Conservation (phyloP, 2,113 vertebrate species). For the Tamias sibiricus region DNA sequence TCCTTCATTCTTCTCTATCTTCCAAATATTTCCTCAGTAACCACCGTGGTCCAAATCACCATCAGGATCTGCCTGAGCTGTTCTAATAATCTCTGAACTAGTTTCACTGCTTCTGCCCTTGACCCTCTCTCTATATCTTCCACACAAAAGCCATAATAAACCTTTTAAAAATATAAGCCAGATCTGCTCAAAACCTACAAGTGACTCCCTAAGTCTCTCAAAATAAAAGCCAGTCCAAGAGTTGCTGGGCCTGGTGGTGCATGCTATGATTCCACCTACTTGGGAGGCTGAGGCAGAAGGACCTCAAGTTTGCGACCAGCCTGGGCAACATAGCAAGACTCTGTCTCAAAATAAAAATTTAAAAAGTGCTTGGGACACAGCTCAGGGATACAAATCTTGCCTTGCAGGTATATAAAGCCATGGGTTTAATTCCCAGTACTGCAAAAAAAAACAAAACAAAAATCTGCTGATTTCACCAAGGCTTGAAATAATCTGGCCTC, state of each 20-base stretch:
- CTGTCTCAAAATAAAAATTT: too few relatives aligned
- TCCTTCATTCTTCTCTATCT: neutral
- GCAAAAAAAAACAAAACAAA: too few relatives aligned
- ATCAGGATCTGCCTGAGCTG: neutral
- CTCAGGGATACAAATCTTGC: too few relatives aligned
- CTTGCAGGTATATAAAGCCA: too few relatives aligned
- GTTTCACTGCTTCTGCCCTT: neutral
- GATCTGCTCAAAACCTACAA: neutral
- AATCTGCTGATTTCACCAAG: neutral
- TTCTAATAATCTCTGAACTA: neutral
- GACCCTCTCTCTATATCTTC: neutral
- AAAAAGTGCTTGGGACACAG: too few relatives aligned
- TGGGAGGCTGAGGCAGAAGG: too few relatives aligned
- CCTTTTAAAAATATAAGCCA: constrained; percentile 10
- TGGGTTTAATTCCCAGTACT: too few relatives aligned
- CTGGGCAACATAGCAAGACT: too few relatives aligned
- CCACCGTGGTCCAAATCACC: neutral
- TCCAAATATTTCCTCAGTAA: neutral
- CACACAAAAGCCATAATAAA: neutral
- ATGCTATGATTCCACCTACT: too few relatives aligned
- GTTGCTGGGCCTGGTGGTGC: too few relatives aligned
- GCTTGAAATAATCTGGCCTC: neutral
- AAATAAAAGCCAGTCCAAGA: neutral
- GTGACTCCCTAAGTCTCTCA: neutral
- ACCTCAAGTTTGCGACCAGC: too few relatives aligned